phyloP scores from a whole-genome alignment of 2,797 vertebrate species.

The Netta rufina region DNA sequence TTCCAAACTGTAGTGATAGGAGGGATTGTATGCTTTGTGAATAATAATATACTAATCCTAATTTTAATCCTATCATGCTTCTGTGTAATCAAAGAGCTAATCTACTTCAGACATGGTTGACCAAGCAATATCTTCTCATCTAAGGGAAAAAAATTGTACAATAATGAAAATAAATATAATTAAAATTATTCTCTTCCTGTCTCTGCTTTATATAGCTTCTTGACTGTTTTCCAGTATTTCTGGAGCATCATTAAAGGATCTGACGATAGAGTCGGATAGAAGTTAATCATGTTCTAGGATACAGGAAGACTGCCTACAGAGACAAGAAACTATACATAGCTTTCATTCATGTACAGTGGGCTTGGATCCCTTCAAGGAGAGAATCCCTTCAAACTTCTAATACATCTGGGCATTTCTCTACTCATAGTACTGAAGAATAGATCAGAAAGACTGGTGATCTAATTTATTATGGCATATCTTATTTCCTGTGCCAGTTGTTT shows the following conservation, averaged over 20 bases:
- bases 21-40: conserved; percentile 46
- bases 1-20: not conserved
- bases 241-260: not conserved
- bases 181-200: not conserved
- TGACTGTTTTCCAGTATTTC: not conserved
- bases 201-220: not conserved
- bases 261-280: not conserved
- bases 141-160: not conserved
- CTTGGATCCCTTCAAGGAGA: not conserved
- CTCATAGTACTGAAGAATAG: not conserved
- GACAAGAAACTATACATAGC: not conserved
- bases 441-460: not conserved
- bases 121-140: not conserved
- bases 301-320: not conserved
- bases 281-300: not conserved
- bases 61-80: conserved; percentile 37
- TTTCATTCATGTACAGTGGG: not conserved
- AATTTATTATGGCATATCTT: not conserved
- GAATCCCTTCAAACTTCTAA: not conserved
- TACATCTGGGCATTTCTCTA: not conserved
- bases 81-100: conserved; percentile 20
- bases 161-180: not conserved
- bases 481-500: not conserved
- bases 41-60: conserved; percentile 45
- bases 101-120: conserved; percentile 29